Conservation (phyloP, 2,797 vertebrate species). For the Rhinophrynus dorsalis region DNA sequence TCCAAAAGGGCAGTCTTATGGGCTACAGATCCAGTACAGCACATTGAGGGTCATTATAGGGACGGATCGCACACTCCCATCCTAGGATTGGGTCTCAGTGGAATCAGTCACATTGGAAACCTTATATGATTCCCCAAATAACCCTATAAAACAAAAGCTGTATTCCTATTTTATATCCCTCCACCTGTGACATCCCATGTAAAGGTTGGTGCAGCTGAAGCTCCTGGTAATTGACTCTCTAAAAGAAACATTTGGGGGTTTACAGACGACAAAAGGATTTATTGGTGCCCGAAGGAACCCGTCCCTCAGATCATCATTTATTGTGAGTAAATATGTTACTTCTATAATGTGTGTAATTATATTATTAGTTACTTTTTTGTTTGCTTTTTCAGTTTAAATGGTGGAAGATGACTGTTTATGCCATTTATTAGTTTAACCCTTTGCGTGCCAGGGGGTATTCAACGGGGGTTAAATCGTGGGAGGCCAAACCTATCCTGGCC, state of each 20-base stretch:
- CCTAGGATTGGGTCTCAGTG: neutral
- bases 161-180: neutral
- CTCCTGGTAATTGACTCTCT: neutral
- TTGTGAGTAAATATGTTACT: constrained; percentile 27
- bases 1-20: neutral
- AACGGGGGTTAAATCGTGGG: too few species aligned
- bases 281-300: neutral
- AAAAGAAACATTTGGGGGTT: neutral
- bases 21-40: too few species aligned
- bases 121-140: constrained; percentile 7
- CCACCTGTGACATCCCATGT: neutral
- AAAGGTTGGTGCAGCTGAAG: neutral
- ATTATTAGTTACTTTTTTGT: too few species aligned
- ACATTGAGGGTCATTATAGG: neutral
- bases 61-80: neutral
- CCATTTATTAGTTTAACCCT: too few species aligned
- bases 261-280: neutral
- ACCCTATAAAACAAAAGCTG: neutral
- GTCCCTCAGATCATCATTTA: neutral
- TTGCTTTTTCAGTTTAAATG: too few species aligned
- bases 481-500: too few species aligned
- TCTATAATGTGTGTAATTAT: too few species aligned
- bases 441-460: too few species aligned
- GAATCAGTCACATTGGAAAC: neutral
- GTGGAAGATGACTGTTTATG: too few species aligned